Conservation (phyloP, 2,797 vertebrate genomes). For the Catamblyrhynchus diadema region DNA sequence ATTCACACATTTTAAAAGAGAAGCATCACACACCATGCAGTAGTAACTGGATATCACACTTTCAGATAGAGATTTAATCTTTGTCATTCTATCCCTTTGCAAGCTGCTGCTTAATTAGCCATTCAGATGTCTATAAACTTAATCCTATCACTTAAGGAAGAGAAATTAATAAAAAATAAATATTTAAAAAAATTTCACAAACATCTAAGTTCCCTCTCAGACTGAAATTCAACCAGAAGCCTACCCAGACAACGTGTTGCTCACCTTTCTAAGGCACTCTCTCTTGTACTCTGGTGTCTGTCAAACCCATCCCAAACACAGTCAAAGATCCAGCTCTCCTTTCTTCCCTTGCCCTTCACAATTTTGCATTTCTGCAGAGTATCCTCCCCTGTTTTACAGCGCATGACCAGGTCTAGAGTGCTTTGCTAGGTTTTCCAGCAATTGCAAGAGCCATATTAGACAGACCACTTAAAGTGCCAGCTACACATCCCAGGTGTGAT, state of each 20-base stretch:
- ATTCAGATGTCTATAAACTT: neutral
- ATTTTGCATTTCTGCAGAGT: neutral
- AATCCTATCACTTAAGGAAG: neutral
- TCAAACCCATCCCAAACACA: neutral
- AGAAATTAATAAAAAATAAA: neutral
- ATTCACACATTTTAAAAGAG: neutral
- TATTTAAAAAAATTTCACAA: no score
- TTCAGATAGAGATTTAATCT: neutral
- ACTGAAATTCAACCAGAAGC: neutral
- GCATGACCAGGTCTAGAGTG: neutral
- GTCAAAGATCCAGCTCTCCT: neutral
- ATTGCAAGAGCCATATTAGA: neutral
- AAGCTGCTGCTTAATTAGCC: neutral
- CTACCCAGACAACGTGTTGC: fast-evolving
- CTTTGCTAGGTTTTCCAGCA: neutral
- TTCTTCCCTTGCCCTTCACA: neutral
- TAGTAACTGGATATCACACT: neutral
- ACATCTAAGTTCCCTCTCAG: neutral
- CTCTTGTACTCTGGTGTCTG: no score
- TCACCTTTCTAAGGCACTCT: neutral
- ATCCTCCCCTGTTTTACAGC: neutral
- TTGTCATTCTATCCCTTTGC: neutral
- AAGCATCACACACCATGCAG: neutral
- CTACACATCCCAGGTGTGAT: neutral
- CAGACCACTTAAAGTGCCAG: neutral